Evolutionary conservation across 2,888 invertebrate genomes (phyloP).

Genomic region (Phyllotreta striolata): DNA sequence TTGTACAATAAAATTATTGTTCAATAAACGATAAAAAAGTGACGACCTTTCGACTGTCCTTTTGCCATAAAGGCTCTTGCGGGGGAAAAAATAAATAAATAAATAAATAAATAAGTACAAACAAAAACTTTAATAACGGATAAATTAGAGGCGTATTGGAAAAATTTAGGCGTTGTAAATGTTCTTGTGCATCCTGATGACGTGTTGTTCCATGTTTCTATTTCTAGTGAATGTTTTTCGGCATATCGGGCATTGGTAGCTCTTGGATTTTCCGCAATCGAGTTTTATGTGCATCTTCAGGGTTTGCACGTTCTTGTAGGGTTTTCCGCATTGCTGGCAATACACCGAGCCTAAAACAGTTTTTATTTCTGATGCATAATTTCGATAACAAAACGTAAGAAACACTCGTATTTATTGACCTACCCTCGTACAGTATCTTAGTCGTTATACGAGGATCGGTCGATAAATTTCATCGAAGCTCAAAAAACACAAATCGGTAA

Average conservation of each 20-base stretch:
- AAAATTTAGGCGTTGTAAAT: not conserved
- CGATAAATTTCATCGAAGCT: not conserved
- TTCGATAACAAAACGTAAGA: too few species aligned
- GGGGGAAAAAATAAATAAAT: too few species aligned
- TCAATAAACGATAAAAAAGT: too few species aligned
- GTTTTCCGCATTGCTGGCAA: conserved; percentile 34
- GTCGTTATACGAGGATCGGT: not conserved
- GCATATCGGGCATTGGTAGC: conserved; percentile 48
- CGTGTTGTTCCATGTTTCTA: conserved; percentile 45
- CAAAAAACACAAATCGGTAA: too few species aligned
- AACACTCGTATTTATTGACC: conserved; percentile 5
- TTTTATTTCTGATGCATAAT: too few species aligned
- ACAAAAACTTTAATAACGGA: too few species aligned
- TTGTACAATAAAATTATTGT: too few species aligned
- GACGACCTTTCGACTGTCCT: too few species aligned
- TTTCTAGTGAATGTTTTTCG: conserved; percentile 45
- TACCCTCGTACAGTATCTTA: not conserved
- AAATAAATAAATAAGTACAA: too few species aligned
- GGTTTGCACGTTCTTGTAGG: conserved; percentile 44
- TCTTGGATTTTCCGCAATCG: conserved; percentile 49
- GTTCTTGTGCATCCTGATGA: conserved; percentile 44
- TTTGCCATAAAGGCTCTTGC: too few species aligned
- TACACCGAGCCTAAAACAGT: conserved; percentile 1
- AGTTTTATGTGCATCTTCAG: conserved; percentile 47
- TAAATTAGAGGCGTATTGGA: not conserved